These are phyloP conservation scores for Argyrosomus regius DNA, from an alignment of 2,797 vertebrate genomes.

Conservation along the genomic window DNA sequence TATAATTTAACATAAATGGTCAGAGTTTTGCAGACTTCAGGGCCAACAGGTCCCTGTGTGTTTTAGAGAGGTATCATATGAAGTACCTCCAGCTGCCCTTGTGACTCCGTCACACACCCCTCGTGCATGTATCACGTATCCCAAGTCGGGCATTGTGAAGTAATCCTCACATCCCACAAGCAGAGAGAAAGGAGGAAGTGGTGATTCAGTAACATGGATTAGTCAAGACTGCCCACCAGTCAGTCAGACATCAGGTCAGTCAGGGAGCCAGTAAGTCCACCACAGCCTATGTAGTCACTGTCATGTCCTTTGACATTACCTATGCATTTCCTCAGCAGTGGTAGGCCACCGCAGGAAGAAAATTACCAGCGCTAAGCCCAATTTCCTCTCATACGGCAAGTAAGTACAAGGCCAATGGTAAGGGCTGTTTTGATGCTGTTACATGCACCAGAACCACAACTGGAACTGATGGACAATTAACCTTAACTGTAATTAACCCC, in stretches of 20 bases:
- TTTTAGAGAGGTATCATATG: constrained; percentile 25
- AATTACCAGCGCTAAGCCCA: constrained; percentile 72
- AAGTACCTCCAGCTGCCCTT: constrained; percentile 30
- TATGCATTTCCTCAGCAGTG: constrained; percentile 62
- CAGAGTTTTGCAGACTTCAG: not conserved
- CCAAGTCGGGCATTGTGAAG: constrained; percentile 25
- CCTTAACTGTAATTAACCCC: constrained; percentile 68
- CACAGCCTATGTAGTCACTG: constrained; percentile 64
- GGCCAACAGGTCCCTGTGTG: constrained; percentile 11
- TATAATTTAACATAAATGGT: not conserved
- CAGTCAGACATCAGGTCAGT: constrained; percentile 47
- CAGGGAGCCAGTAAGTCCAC: constrained; percentile 57
- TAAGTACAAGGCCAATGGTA: constrained; percentile 68
- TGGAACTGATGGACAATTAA: constrained; percentile 72
- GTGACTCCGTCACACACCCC: constrained; percentile 14
- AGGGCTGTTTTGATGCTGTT: constrained; percentile 73
- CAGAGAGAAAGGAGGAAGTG: constrained; percentile 23
- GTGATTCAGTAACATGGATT: constrained; percentile 49
- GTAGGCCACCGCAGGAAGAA: constrained; percentile 69
- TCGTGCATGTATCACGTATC: constrained; percentile 29
- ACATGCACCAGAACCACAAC: constrained; percentile 72
- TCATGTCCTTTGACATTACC: constrained; percentile 67
- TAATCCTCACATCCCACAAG: constrained; percentile 27
- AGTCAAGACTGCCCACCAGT: constrained; percentile 35
- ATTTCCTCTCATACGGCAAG: constrained; percentile 70